phyloP scores from a whole-genome alignment of 2,888 invertebrate species.

The Agonopterix arenella region DNA sequence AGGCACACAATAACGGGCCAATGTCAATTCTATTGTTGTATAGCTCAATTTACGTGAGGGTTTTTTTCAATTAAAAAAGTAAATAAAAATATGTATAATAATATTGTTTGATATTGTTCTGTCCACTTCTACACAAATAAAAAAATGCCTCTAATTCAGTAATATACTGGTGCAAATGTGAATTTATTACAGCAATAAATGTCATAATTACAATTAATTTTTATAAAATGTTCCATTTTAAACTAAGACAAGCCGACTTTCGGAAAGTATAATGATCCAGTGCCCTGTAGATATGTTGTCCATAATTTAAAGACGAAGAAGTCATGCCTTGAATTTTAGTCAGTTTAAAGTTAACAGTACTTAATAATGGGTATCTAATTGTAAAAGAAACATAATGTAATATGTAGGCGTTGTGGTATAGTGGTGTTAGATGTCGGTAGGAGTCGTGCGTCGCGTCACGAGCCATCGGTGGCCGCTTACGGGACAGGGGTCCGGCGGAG shows the following conservation, averaged over 20 bases:
- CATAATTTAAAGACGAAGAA: conserved; percentile 69
- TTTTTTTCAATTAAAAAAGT: conserved; percentile 49
- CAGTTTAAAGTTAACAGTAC: conserved; percentile 71
- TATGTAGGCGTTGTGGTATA: conserved; percentile 53
- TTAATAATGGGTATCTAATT: conserved; percentile 57
- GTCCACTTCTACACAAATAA: conserved; percentile 58
- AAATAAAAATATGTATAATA: conserved; percentile 30
- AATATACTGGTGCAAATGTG: conserved; percentile 59
- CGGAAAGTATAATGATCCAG: conserved; percentile 70
- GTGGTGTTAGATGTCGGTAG: conserved; percentile 30
- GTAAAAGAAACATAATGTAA: conserved; percentile 51
- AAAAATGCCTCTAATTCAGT: conserved; percentile 53
- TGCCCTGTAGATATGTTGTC: conserved; percentile 74
- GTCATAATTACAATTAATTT: conserved; percentile 50
- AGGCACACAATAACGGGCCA: conserved; percentile 45
- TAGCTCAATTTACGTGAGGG: conserved; percentile 70
- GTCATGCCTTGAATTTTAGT: conserved; percentile 74
- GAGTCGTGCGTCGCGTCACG: conserved; percentile 14
- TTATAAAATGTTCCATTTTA: conserved; percentile 63
- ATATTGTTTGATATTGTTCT: conserved; percentile 60
- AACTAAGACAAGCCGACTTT: conserved; percentile 58
- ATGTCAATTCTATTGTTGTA: conserved; percentile 72
- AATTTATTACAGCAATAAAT: conserved; percentile 69
- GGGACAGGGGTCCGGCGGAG: not conserved
- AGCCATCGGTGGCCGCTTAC: conserved; percentile 3